Conservation (phyloP, 2,888 invertebrate species). For the Coelinius sp. region DNA sequence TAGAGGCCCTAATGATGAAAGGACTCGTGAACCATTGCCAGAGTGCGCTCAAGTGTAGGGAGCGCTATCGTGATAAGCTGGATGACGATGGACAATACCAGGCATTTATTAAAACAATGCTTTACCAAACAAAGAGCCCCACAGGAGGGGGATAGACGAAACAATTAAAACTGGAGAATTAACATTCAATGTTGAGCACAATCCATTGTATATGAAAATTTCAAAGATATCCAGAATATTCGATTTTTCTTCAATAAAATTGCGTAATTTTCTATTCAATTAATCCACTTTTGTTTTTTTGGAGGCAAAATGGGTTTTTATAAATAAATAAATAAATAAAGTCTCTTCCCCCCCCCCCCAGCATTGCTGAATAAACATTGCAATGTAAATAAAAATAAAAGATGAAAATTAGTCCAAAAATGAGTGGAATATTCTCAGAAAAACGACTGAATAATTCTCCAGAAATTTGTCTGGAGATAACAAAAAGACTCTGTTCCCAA, state of each 20-base stretch:
- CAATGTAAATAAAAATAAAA: too few relatives aligned
- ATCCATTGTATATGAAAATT: not conserved
- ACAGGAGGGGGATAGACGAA: not conserved
- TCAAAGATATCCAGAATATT: not conserved
- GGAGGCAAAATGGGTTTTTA: too few relatives aligned
- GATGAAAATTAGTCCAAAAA: too few relatives aligned
- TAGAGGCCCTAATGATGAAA: not conserved
- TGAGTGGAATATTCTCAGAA: not conserved
- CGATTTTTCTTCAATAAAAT: not conserved
- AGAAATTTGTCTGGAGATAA: not conserved
- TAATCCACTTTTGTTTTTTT: too few relatives aligned
- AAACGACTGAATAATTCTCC: not conserved
- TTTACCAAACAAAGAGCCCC: not conserved
- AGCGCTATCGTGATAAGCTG: not conserved
- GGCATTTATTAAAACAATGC: slow-evolving; percentile 6
- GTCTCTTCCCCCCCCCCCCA: too few relatives aligned
- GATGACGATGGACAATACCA: not conserved
- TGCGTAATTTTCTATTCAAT: not conserved
- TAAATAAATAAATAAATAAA: too few relatives aligned
- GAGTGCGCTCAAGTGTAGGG: not conserved
- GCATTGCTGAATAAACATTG: too few relatives aligned
- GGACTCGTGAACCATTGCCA: not conserved
- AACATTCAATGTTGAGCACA: not conserved
- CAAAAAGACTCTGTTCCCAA: not conserved
- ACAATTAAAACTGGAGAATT: not conserved